Base-by-base conservation (phyloP, 2,888 invertebrate species). In the Rutpela maculata region DNA sequence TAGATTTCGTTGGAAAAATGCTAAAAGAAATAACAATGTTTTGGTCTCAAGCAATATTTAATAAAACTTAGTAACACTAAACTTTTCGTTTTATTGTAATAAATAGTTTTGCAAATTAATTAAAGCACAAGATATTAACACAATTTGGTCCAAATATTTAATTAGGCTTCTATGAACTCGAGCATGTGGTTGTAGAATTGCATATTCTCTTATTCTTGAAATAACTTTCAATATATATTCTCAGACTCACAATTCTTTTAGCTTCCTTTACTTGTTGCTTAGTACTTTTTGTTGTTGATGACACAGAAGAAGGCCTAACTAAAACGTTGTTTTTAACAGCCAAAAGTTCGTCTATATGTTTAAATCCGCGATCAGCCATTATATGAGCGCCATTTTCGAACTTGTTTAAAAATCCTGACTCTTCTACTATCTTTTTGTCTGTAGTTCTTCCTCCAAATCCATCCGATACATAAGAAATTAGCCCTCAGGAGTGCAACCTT, bases 181-280 rank as follows among this genome's bases (percentile, higher is more conserved):
- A 65, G 83, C 80, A 78, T 82, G 76, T 0, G 83, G 80, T 72
- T 72, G 56, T 35, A 35, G 71, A 55, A 82, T 74, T 9, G 57
- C 31, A 74, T 77, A 84, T 56, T 84, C n/a, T 74, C 82, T 68
- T 60, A 85, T 57, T 50, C 83, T 78, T 11, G 77, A 55, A 50
- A 85, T 85, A 4, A 82, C 84, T 68, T 78, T 85, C 84, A 66
- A 85, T 77, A 72, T 85, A 83, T 43, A 84, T 85, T 43, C 43
- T 43, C n/a, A 50, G n/a, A 50, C 50, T 50, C n/a, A n/a, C 50
- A n/a, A 50, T 50, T 50, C 69, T 60, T 69, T 79, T 83, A n/a
- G 78, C 77, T 35, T 35, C 31, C 31, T 35, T 35, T 35, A 35
- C 31, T 35, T 35, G 31, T 35, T 76, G 65, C 69, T 81, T 82